These are phyloP conservation scores for Larimichthys crocea DNA, from an alignment of 2,113 vertebrate species.

Conservation along the genomic window DNA sequence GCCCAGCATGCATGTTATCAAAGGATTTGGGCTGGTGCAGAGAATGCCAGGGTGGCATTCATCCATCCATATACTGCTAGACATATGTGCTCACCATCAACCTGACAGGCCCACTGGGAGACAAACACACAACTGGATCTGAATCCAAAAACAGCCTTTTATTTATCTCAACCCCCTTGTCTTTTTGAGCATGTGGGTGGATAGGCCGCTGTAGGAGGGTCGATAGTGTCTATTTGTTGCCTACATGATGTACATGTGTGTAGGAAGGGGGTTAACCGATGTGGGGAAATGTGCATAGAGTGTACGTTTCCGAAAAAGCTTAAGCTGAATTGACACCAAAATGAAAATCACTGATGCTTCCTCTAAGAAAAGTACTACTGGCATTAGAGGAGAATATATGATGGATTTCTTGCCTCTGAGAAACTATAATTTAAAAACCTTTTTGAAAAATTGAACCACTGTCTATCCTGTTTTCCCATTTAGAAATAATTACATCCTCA, in stretches of 20 bases:
- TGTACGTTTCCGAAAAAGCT: not conserved
- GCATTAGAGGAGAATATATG: not conserved
- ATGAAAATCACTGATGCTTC: not conserved
- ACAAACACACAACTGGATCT: constrained; percentile 40
- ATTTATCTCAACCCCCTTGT: constrained; percentile 47
- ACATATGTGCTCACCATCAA: constrained; percentile 46
- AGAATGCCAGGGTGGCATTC: constrained; percentile 46
- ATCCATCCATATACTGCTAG: constrained; percentile 40
- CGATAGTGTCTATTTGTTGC: not conserved
- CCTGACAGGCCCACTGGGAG: constrained; percentile 61
- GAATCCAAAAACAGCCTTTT: constrained; percentile 49
- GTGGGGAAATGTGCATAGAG: not conserved
- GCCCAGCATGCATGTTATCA: constrained; percentile 55
- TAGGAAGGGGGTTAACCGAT: constrained; percentile 10
- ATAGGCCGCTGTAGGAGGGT: constrained; percentile 22
- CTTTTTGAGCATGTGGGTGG: constrained; percentile 24
- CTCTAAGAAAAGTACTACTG: not conserved
- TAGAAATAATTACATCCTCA: not conserved
- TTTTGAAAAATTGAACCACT: not conserved
- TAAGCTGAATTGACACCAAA: not conserved
- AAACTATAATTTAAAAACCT: not conserved
- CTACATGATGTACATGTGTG: constrained; percentile 24
- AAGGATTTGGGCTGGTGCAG: constrained; percentile 36
- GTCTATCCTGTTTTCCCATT: not conserved
- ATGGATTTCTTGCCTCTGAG: not conserved